phyloP scores from a whole-genome alignment of 1,140 invertebrate species.

The Tribolium madens region DNA sequence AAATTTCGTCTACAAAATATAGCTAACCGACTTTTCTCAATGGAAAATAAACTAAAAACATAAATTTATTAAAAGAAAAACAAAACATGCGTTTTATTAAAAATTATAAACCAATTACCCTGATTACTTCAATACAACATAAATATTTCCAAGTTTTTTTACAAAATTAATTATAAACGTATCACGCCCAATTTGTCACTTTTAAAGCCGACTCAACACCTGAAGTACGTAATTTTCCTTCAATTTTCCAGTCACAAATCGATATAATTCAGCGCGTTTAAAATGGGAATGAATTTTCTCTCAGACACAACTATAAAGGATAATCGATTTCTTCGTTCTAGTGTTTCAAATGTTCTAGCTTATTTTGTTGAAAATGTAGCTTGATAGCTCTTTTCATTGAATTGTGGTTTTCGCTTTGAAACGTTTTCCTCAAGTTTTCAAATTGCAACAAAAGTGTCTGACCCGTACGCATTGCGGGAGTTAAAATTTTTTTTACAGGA shows the following conservation, averaged over 20 bases:
- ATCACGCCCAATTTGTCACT: background rate
- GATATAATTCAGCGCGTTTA: background rate
- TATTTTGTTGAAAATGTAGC: constrained; percentile 9
- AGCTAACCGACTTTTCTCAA: background rate
- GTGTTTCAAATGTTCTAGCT: background rate
- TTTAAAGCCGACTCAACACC: background rate
- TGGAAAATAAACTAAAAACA: background rate
- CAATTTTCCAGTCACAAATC: background rate
- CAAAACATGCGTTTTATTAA: background rate
- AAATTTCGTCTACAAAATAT: too few relatives aligned
- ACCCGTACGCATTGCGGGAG: background rate
- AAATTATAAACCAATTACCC: background rate
- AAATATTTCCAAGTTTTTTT: background rate
- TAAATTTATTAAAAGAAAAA: background rate
- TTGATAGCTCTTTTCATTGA: background rate
- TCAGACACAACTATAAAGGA: background rate
- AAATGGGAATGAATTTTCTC: background rate
- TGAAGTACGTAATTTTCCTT: background rate
- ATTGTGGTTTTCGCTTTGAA: constrained; percentile 7
- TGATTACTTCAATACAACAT: background rate
- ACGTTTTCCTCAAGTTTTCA: background rate
- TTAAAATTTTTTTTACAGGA: background rate
- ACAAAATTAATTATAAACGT: background rate
- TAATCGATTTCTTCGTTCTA: constrained; percentile 1
- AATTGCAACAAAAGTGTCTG: background rate